Conservation (phyloP, 2,888 invertebrate genomes). For the Nudaria mundana region DNA sequence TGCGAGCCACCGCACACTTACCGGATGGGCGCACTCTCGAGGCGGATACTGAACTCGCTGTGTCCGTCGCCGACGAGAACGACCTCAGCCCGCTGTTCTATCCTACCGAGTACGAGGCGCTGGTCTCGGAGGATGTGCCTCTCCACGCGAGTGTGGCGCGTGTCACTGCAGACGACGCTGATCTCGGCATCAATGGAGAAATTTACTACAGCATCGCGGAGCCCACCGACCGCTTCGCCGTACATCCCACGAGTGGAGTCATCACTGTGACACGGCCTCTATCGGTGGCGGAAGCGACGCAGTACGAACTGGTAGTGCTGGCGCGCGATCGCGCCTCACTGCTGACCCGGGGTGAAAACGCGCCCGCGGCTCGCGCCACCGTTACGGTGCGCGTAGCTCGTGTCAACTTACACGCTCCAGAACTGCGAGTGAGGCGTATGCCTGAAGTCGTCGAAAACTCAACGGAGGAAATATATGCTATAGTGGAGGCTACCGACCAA, state of each 20-base stretch:
- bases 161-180: conserved; percentile 96
- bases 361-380: conserved; percentile 87
- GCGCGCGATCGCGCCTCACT: conserved; percentile 92
- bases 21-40: conserved; percentile 83
- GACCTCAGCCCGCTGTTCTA: conserved; percentile 97
- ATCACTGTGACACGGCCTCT: conserved; percentile 91
- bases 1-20: conserved; percentile 83
- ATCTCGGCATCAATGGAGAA: conserved; percentile 97
- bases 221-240: conserved; percentile 91
- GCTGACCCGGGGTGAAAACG: conserved; percentile 74
- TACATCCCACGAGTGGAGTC: conserved; percentile 96
- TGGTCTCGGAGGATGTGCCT: conserved; percentile 93
- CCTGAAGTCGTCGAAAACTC: conserved; percentile 91
- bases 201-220: conserved; percentile 96
- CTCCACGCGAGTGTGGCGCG: conserved; percentile 90
- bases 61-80: conserved; percentile 91
- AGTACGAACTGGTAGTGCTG: conserved; percentile 88
- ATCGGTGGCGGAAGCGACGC: conserved; percentile 84
- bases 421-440: conserved; percentile 89
- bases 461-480: conserved; percentile 93
- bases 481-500: conserved; percentile 90
- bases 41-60: conserved; percentile 86
- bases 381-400: conserved; percentile 89
- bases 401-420: conserved; percentile 93
- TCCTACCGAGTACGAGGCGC: conserved; percentile 91